Conservation (phyloP, 2,113 vertebrate genomes). For the Serinus canaria region DNA sequence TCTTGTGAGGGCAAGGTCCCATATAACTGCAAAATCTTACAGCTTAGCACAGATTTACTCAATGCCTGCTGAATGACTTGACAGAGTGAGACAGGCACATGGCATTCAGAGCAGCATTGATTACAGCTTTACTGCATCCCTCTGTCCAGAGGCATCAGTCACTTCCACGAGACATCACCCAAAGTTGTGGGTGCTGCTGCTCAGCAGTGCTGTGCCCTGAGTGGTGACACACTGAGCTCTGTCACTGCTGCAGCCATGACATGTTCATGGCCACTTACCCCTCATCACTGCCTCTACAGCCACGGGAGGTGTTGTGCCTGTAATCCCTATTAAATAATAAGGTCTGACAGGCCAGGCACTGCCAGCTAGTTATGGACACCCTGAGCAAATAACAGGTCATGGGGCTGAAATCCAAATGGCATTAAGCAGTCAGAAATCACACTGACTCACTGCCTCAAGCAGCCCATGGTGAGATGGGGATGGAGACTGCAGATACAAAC, state of each 20-base stretch:
- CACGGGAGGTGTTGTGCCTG: rapidly evolving
- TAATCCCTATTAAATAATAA: background rate
- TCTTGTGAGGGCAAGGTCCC: background rate
- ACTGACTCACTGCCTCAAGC: background rate
- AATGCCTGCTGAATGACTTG: background rate
- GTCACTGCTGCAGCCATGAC: background rate
- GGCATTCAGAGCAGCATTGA: background rate
- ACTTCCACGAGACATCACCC: background rate
- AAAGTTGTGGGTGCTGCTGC: background rate
- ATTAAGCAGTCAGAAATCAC: background rate
- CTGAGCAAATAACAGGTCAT: background rate
- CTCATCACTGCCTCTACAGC: background rate
- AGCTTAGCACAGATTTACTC: background rate
- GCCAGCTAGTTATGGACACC: background rate
- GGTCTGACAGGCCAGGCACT: background rate
- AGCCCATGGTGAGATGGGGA: background rate
- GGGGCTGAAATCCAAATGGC: background rate
- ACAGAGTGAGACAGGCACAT: background rate
- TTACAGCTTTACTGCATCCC: background rate
- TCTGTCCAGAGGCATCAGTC: background rate
- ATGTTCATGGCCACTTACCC: background rate
- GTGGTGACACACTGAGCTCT: background rate
- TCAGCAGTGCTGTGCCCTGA: rapidly evolving
- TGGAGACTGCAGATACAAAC: background rate
- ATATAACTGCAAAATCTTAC: background rate